These are phyloP conservation scores for Taeniopygia guttata DNA, from an alignment of 2,797 vertebrate species.

Conservation along the genomic window DNA sequence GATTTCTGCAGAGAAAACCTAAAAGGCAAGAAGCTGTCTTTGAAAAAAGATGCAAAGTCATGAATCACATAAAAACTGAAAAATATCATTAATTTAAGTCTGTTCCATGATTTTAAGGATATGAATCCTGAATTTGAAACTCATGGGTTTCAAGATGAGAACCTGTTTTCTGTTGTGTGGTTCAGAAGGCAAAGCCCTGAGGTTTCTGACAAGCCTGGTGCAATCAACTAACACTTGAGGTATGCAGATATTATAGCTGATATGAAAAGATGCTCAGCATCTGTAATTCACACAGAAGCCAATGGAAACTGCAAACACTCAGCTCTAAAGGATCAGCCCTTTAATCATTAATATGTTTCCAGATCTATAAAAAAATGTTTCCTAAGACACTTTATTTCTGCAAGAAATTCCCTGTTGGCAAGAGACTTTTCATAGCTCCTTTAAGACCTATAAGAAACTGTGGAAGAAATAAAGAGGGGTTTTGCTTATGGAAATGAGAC, in stretches of 20 bases:
- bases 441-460: slow-evolving; percentile 48
- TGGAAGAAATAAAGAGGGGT: slow-evolving; percentile 66
- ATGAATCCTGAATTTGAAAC: background rate
- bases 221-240: background rate
- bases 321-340: slow-evolving; percentile 21
- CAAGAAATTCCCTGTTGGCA: slow-evolving; percentile 67
- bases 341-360: slow-evolving; percentile 60
- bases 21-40: background rate
- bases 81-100: background rate
- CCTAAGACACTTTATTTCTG: slow-evolving; percentile 57
- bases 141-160: background rate
- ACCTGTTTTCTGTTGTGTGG: background rate
- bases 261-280: background rate
- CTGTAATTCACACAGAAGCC: slow-evolving; percentile 1
- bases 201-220: background rate
- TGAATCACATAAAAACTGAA: background rate
- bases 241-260: background rate
- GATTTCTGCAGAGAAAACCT: background rate
- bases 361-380: slow-evolving; percentile 63
- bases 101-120: background rate
- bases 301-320: slow-evolving; percentile 14
- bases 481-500: slow-evolving; percentile 60
- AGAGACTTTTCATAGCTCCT: slow-evolving; percentile 65
- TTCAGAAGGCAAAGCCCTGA: background rate
- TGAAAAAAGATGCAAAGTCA: background rate